Conservation (phyloP, 2,888 invertebrate species). For the Synanthedon vespiformis region DNA sequence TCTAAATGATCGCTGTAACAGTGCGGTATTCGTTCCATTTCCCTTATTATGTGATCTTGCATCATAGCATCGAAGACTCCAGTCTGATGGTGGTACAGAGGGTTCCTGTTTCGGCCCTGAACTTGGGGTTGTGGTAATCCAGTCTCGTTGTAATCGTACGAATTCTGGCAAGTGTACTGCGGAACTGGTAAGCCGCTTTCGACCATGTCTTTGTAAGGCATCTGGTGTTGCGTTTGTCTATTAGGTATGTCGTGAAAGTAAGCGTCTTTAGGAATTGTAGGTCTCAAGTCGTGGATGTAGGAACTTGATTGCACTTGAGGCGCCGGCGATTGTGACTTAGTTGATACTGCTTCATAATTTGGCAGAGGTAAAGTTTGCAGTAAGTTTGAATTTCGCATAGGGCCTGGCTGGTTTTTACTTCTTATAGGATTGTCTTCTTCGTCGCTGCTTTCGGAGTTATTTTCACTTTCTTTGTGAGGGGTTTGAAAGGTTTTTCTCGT, state of each 20-base stretch:
- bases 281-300: constrained; percentile 31
- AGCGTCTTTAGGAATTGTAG: constrained; percentile 71
- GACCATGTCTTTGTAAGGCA: constrained; percentile 39
- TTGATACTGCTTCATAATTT: constrained; percentile 69
- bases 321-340: constrained; percentile 50
- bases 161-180: constrained; percentile 29
- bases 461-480: constrained; percentile 58
- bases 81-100: constrained; percentile 52
- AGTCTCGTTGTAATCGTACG: constrained; percentile 44
- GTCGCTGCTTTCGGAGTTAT: constrained; percentile 71
- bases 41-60: constrained; percentile 64
- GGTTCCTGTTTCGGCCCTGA: constrained; percentile 50
- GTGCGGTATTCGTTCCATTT: constrained; percentile 62
- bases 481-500: constrained; percentile 61
- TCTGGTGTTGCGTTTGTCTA: constrained; percentile 39
- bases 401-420: constrained; percentile 58
- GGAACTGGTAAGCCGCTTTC: constrained; percentile 37
- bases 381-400: constrained; percentile 67
- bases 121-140: constrained; percentile 37
- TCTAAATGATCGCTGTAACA: constrained; percentile 59
- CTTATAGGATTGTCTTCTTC: constrained; percentile 66
- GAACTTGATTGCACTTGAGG: constrained; percentile 26
- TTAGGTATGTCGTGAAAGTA: constrained; percentile 73
- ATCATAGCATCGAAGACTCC: constrained; percentile 66
- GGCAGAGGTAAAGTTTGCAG: constrained; percentile 65